Evolutionary conservation across 2,888 invertebrate genomes (phyloP).

Genomic region (Apantesis nais): DNA sequence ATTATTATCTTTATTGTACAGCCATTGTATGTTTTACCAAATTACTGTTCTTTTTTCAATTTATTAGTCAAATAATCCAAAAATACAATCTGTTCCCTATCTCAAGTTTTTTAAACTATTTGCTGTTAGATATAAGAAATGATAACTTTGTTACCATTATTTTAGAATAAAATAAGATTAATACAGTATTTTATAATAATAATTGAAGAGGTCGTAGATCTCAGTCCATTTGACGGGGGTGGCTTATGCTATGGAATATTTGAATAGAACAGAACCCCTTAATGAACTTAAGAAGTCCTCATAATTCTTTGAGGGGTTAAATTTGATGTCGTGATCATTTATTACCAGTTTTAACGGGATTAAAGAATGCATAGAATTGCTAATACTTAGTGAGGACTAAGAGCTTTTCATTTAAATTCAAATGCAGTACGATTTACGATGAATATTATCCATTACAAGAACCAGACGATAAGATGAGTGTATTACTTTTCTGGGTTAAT

Average conservation of each 20-base stretch:
- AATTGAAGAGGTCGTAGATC: conserved; percentile 65
- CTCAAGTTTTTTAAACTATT: too few relatives aligned
- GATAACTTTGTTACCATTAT: too few relatives aligned
- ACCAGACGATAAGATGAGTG: not conserved
- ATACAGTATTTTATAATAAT: conserved; percentile 65
- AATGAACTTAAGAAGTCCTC: conserved; percentile 74
- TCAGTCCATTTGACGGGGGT: conserved; percentile 57
- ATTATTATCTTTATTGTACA: too few relatives aligned
- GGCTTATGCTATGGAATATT: conserved; percentile 41
- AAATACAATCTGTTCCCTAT: too few relatives aligned
- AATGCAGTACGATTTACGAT: not conserved
- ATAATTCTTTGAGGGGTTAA: conserved; percentile 64
- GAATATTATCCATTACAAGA: not conserved
- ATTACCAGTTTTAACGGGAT: conserved; percentile 65
- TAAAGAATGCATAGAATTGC: conserved; percentile 53
- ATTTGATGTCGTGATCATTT: conserved; percentile 60
- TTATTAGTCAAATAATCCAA: too few relatives aligned
- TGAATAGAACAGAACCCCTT: conserved; percentile 53
- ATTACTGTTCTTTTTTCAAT: too few relatives aligned
- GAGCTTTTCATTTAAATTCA: not conserved
- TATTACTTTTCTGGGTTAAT: not conserved
- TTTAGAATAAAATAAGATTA: too few relatives aligned
- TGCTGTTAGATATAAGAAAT: too few relatives aligned
- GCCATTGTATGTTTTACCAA: too few relatives aligned
- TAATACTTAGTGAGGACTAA: conserved; percentile 7